Evolutionary conservation across 1,140 invertebrate species (phyloP).

Genomic region (Microplitis demolitor): DNA sequence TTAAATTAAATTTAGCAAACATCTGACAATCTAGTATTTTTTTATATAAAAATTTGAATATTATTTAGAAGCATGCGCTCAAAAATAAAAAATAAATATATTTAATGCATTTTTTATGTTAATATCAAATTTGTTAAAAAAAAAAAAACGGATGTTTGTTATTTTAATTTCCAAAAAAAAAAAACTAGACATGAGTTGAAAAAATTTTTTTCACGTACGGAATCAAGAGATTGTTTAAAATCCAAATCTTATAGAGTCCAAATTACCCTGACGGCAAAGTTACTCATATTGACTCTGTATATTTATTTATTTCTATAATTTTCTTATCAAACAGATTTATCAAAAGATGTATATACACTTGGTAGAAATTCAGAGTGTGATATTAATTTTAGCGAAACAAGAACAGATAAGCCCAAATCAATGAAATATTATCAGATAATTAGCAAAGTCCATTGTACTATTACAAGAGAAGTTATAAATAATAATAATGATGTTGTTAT

Average conservation of each 20-base stretch:
- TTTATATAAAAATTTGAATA: too few species aligned
- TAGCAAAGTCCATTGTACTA: slow-evolving; percentile 30
- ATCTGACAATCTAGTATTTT: too few species aligned
- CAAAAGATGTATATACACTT: neutral
- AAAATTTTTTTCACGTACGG: too few species aligned
- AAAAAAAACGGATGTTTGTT: too few species aligned
- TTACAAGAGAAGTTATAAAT: slow-evolving; percentile 4
- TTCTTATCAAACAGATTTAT: neutral
- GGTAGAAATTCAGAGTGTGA: neutral
- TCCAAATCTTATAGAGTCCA: neutral
- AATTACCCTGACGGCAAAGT: too few species aligned
- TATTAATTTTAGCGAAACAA: neutral
- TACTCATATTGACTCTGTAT: neutral
- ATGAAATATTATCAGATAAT: neutral
- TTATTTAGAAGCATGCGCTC: too few species aligned
- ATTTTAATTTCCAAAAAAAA: too few species aligned
- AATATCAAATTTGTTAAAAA: too few species aligned
- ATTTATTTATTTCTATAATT: neutral
- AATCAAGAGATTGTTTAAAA: neutral
- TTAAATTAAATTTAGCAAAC: too few species aligned
- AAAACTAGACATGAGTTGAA: too few species aligned
- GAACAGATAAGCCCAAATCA: neutral
- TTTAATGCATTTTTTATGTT: too few species aligned
- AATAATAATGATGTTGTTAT: slow-evolving; percentile 4
- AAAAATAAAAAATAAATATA: too few species aligned